Evolutionary conservation across 2,888 invertebrate species (phyloP), one percentile per base, ranked within the genome.

Genomic region (Cyrtodaria siliqua): DNA sequence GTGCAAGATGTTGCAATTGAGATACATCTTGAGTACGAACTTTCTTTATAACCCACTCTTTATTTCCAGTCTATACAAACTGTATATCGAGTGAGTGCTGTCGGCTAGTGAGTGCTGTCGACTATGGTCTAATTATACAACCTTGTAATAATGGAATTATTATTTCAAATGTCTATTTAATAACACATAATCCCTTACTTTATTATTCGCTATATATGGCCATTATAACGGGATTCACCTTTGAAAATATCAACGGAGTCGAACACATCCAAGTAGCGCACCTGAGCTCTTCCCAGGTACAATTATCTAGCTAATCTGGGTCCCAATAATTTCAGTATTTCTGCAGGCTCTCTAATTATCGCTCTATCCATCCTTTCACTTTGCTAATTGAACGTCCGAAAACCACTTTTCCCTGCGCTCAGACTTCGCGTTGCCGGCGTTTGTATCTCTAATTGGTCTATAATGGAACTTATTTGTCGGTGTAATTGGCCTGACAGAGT

Each of bases 391-490:
- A 72, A 63, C 72, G 79, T 80, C 79, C 79, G 75, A 68, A 63
- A 61, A 26, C 47, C 61, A 64, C 70, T 69, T 66, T 67, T 29
- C 47, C 38, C 52, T 63, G 50, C 74, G 44, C 40, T 56, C 49
- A 27, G 72, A 63, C 60, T 55, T 26, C 61, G 72, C 56, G 38
- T 68, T 26, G 61, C 61, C 60, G 69, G 47, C 68, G 63, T 68
- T 78, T 64, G 64, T 64, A 18, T 29, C 27, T 27, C 72, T 78
- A 78, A 78, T 78, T 78, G 72, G 57, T 24, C 24, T 57, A 78
- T 78, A 78, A 78, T 78, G 78, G 72, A 78, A 73, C 72, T 72
- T 78, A 78, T 78, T 78, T 78, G 72, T 78, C 63, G 60, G 33
- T 55, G 60, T 78, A 78, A 78, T 78, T 78, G 78, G 64, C 60